Conservation (phyloP, 2,888 invertebrate genomes). For the Elegia similella region DNA sequence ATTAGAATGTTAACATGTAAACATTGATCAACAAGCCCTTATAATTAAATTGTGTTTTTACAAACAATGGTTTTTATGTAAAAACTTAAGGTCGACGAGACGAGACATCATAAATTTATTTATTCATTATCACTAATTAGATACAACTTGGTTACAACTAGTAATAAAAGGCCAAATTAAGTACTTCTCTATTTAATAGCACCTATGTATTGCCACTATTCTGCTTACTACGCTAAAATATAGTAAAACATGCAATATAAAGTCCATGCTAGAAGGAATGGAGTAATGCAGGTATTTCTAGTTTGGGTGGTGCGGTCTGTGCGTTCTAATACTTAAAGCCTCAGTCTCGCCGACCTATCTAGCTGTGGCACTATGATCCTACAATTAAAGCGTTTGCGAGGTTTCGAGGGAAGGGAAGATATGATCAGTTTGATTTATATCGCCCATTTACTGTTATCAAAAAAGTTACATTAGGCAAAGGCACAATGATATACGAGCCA, state of each 20-base stretch:
- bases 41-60: neutral
- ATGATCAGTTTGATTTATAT: neutral
- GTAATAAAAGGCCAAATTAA: neutral
- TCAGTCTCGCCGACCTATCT: constrained; percentile 1
- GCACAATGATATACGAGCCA: too few species aligned
- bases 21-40: neutral
- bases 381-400: neutral
- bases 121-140: too few species aligned
- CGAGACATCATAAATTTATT: too few species aligned
- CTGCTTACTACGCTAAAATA: neutral
- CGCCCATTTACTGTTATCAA: too few species aligned
- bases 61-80: neutral
- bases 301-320: neutral
- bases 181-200: neutral
- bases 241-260: neutral
- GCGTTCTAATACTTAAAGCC: neutral
- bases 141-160: neutral
- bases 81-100: neutral
- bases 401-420: neutral
- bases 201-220: neutral
- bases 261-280: constrained; percentile 5
- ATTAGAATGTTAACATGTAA: constrained; percentile 3
- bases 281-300: neutral
- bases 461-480: too few species aligned
- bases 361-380: neutral